These are phyloP conservation scores for Palloptera scutellata DNA, from an alignment of 2,888 invertebrate genomes.

Conservation along the genomic window DNA sequence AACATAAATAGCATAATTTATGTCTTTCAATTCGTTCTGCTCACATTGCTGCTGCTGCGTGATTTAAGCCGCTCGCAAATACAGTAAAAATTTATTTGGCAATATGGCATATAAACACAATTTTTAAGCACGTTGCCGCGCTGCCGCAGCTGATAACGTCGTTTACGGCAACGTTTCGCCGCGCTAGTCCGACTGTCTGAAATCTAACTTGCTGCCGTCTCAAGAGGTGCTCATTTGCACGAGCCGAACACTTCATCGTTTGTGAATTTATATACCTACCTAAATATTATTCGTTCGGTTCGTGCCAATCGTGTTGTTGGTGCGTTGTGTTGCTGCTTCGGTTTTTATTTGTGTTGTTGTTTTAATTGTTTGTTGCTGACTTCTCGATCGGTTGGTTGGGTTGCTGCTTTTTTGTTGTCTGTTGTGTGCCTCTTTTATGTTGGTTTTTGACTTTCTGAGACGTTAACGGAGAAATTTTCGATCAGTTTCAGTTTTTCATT, in stretches of 20 bases:
- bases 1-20: too few relatives aligned
- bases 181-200: conserved; percentile 38
- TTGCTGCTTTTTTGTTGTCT: conserved; percentile 21
- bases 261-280: conserved; percentile 23
- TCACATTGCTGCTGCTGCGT: too few relatives aligned
- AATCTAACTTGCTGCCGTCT: too few relatives aligned
- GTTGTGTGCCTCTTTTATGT: conserved; percentile 25
- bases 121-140: background rate
- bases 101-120: background rate
- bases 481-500: conserved; percentile 64
- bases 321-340: conserved; percentile 13
- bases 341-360: conserved; percentile 10
- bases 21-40: too few relatives aligned
- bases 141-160: conserved; percentile 32
- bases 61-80: too few relatives aligned
- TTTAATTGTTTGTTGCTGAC: conserved; percentile 19
- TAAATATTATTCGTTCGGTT: conserved; percentile 23
- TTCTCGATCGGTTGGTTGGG: conserved; percentile 23
- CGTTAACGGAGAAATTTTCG: conserved; percentile 61
- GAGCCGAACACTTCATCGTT: background rate
- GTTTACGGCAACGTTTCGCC: conserved; percentile 47
- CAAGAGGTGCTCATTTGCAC: too few relatives aligned
- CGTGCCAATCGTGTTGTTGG: conserved; percentile 5
- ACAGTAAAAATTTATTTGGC: too few relatives aligned
- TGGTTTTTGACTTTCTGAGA: conserved; percentile 49